These are phyloP conservation scores for Pogonomyrmex californicus DNA, from an alignment of 1,140 invertebrate species.

Conservation along the genomic window DNA sequence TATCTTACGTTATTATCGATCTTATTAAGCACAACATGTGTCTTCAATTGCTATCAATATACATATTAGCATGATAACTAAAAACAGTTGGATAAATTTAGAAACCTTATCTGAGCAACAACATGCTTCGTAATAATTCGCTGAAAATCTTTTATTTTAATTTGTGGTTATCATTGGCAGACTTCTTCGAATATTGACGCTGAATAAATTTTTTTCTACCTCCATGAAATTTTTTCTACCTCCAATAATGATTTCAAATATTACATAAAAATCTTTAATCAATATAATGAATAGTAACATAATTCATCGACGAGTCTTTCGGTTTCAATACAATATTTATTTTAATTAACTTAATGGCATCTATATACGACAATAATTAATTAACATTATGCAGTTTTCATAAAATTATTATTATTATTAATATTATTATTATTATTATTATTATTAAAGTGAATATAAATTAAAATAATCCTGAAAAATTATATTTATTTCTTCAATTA, in stretches of 20 bases:
- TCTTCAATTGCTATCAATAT: conserved; percentile 52
- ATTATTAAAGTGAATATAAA: not conserved
- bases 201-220: conserved; percentile 16
- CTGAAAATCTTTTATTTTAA: conserved; percentile 17
- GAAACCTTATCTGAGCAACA: conserved; percentile 31
- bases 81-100: conserved; percentile 7
- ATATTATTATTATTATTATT: too few relatives aligned
- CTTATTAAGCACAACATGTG: conserved; percentile 33
- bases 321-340: not conserved
- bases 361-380: not conserved
- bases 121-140: conserved; percentile 4
- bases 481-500: not conserved
- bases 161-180: conserved; percentile 17
- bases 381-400: not conserved
- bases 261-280: not conserved
- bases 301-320: not conserved
- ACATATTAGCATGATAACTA: conserved; percentile 40
- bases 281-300: not conserved
- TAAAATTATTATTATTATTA: not conserved
- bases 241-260: not conserved
- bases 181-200: not conserved
- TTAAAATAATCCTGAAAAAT: not conserved
- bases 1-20: conserved; percentile 52
- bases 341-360: not conserved
- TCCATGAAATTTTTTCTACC: too few relatives aligned